Percentiles rank a stretch among this genome's conserved stretches.
Evolutionary conservation across 1,140 invertebrate genomes (phyloP).

Genomic region (Bombyx mandarina): DNA sequence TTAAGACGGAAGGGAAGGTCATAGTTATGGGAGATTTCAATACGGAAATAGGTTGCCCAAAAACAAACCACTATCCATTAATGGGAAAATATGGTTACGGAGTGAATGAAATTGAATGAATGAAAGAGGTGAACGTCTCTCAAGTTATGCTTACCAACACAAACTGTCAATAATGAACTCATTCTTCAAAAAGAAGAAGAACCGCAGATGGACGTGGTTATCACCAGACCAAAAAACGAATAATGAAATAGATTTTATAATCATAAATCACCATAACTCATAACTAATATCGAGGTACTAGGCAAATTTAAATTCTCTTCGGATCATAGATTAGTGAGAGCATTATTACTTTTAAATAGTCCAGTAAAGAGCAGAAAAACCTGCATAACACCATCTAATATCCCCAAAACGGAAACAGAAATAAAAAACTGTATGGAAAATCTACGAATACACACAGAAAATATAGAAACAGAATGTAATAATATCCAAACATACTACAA

Average conservation of each 20-base stretch:
- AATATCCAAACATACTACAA: no score
- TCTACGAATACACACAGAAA: no score
- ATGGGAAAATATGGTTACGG: slow-evolving; percentile 19
- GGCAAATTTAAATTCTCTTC: slow-evolving; percentile 14
- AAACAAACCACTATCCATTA: slow-evolving; percentile 6
- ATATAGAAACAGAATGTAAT: no score
- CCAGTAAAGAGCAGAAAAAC: slow-evolving; percentile 11
- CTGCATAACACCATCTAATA: slow-evolving; percentile 7
- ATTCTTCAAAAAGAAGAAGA: slow-evolving; percentile 19
- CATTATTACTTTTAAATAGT: slow-evolving; percentile 5
- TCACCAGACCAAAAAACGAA: slow-evolving; percentile 11
- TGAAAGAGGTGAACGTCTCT: slow-evolving; percentile 16
- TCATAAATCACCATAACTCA: slow-evolving; percentile 12
- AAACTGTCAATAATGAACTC: slow-evolving; percentile 23
- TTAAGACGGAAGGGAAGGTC: slow-evolving; percentile 6
- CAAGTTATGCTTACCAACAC: slow-evolving; percentile 13
- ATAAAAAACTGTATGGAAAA: no score
- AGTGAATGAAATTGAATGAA: slow-evolving; percentile 7
- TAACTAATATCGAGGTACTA: slow-evolving; percentile 16
- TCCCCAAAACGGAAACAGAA: neutral
- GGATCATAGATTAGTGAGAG: slow-evolving; percentile 4
- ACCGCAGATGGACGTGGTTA: slow-evolving; percentile 14
- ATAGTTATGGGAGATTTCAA: slow-evolving; percentile 15
- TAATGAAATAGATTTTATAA: slow-evolving; percentile 22
- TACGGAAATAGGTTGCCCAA: slow-evolving; percentile 13